These are phyloP conservation scores for Antennarius striatus DNA, from an alignment of 2,113 vertebrate species.

Conservation along the genomic window DNA sequence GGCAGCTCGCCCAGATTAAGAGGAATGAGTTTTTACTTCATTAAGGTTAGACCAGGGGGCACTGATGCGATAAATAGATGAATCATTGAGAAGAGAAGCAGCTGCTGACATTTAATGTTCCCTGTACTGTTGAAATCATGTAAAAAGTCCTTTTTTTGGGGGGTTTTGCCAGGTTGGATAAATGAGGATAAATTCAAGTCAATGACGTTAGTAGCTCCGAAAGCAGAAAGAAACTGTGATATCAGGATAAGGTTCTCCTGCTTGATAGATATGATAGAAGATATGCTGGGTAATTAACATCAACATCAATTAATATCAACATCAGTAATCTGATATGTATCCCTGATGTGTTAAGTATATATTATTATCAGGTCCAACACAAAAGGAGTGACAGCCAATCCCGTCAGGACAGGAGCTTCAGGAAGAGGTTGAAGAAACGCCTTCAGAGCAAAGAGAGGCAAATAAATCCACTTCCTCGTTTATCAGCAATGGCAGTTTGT, in stretches of 20 bases:
- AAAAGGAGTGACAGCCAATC: too few relatives aligned
- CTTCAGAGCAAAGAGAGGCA: background rate
- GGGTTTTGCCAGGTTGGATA: slow-evolving; percentile 24
- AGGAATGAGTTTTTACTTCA: slow-evolving; percentile 9
- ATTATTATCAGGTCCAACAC: too few relatives aligned
- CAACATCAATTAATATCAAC: too few relatives aligned
- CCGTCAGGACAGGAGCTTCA: too few relatives aligned
- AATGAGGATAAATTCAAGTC: slow-evolving; percentile 6
- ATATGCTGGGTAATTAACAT: too few relatives aligned
- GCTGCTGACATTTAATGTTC: slow-evolving; percentile 13
- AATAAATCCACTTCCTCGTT: slow-evolving; percentile 41
- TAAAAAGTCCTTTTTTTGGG: background rate
- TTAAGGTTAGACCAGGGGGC: slow-evolving; percentile 15
- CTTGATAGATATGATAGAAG: too few relatives aligned
- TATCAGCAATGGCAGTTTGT: slow-evolving; percentile 67
- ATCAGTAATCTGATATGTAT: too few relatives aligned
- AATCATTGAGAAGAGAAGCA: background rate
- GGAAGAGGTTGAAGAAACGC: too few relatives aligned
- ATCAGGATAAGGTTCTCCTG: too few relatives aligned
- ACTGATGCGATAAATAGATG: slow-evolving; percentile 4
- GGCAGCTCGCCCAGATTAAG: slow-evolving; percentile 26
- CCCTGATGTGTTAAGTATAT: too few relatives aligned
- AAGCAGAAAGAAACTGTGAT: too few relatives aligned
- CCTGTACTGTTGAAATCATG: background rate
- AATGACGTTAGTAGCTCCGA: too few relatives aligned